phyloP scores from a whole-genome alignment of 2,797 vertebrate genomes.

The Chelon labrosus region DNA sequence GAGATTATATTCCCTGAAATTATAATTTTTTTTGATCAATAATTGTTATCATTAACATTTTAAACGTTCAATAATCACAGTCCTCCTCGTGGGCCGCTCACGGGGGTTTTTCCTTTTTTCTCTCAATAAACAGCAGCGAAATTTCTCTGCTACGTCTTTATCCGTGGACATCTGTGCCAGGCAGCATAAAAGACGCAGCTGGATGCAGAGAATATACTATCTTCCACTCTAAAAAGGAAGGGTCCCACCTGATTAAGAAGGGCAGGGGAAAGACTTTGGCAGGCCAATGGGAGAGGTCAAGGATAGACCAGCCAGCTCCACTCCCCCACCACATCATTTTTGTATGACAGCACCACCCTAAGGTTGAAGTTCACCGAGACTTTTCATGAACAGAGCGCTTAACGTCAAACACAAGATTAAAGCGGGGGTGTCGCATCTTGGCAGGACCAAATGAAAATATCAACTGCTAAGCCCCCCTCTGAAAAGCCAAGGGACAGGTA shows the following conservation, averaged over 20 bases:
- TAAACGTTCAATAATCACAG: conserved; percentile 11
- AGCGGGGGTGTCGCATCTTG: conserved; percentile 89
- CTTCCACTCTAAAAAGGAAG: conserved; percentile 73
- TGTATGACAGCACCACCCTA: conserved; percentile 86
- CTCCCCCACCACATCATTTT: conserved; percentile 83
- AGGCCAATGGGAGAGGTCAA: conserved; percentile 85
- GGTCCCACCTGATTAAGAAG: conserved; percentile 86
- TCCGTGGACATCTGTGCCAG: conserved; percentile 54
- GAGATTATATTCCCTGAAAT: not conserved
- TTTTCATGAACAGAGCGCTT: conserved; percentile 92
- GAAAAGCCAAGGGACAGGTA: conserved; percentile 88
- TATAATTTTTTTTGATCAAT: conserved; percentile 9
- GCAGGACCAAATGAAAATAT: conserved; percentile 93
- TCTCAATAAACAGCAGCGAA: not conserved
- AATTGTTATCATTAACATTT: conserved; percentile 4
- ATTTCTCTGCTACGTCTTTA: conserved; percentile 44
- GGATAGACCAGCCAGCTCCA: conserved; percentile 80
- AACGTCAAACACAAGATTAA: conserved; percentile 94
- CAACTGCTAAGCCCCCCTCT: conserved; percentile 89
- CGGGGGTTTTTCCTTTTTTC: not conserved
- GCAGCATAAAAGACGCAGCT: conserved; percentile 70
- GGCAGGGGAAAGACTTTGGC: conserved; percentile 84
- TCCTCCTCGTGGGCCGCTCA: not conserved
- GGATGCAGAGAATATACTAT: conserved; percentile 68
- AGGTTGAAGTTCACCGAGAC: conserved; percentile 89